Evolutionary conservation across 2,113 vertebrate genomes (phyloP), one percentile per base, ranked within the genome.

Genomic region (Labeo rohita): DNA sequence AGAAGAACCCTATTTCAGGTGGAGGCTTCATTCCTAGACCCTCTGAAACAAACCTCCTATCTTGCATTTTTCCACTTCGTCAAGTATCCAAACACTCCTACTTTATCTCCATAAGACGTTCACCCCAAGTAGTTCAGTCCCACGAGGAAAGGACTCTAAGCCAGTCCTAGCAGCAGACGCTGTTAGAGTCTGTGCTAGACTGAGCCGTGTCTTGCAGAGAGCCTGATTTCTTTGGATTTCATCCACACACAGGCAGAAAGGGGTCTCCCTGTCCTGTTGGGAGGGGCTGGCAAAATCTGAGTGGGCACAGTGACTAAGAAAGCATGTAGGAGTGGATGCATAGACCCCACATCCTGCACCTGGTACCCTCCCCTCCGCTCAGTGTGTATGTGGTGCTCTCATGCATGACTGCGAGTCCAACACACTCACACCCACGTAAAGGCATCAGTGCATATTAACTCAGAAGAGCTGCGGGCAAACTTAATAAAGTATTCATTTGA

Each of bases 1-100:
- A 34, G 56, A 85, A 84, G 7, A 49, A 56, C 18, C 80, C 77
- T 59, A 94, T 94, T 83, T 92, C 93, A 85, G 95, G 91, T 91
- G 94, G 92, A 90, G 92, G 93, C 86, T 96, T 96, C 70, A 95
- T 91, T 91, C 92, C 95, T 94, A 94, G 89, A 93, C 94, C 95
- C 92, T 96, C 95, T 87, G 94, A 86, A 36, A 72, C 49, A 59
- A 73, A 66, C 45, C 36, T 82, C 70, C 61, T 63, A 9, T 84
- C 39, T 9, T 52, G 70, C 68, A 81, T 80, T 28, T 56, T 84
- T 21, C 47, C 18, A 68, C 28, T 16, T 43, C 15, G 8, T 16
- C 61, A 49, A 68, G 2, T 54, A 73, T 83, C 82, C 50, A 43
- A 45, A 66, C 21, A n/a, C 21, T 59, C 54, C 16, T 45, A 43